Conservation (phyloP, 2,888 invertebrate species). For the Caenorhabditis drosophilae region DNA sequence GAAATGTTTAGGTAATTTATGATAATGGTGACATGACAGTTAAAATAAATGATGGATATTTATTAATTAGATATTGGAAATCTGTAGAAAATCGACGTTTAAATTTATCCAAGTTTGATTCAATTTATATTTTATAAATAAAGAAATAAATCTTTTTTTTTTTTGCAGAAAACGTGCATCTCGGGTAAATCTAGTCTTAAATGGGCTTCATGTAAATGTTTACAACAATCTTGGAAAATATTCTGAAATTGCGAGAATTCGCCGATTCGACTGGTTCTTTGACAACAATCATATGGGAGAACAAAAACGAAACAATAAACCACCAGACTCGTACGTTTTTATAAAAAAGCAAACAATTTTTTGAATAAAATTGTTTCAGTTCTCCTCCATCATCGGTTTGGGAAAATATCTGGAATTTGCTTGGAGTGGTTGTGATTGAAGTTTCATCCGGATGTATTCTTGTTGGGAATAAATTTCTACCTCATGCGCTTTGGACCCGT, state of each 20-base stretch:
- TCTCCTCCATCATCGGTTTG: conserved; percentile 36
- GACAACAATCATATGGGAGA: conserved; percentile 30
- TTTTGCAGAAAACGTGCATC: conserved; percentile 76
- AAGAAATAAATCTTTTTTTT: not conserved
- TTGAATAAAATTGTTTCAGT: conserved; percentile 3
- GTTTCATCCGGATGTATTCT: conserved; percentile 88
- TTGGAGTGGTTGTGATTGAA: conserved; percentile 74
- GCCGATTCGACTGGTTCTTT: conserved; percentile 43
- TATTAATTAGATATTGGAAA: conserved; percentile 97
- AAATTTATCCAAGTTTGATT: conserved; percentile 32
- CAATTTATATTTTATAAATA: not conserved
- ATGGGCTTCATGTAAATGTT: conserved; percentile 82
- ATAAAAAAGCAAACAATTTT: not conserved
- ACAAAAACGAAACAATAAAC: conserved; percentile 16
- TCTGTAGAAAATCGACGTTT: conserved; percentile 75
- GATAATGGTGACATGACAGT: conserved; percentile 91
- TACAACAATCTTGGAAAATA: conserved; percentile 72
- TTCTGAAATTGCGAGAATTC: conserved; percentile 46
- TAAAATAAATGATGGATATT: conserved; percentile 92
- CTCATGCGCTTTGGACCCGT: conserved; percentile 84
- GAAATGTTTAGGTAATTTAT: conserved; percentile 82
- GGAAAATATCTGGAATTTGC: conserved; percentile 61
- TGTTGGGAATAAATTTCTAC: conserved; percentile 91
- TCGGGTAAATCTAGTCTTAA: conserved; percentile 73
- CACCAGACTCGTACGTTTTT: conserved; percentile 33